phyloP scores from a whole-genome alignment of 2,113 vertebrate genomes.

The Rhinichthys klamathensis region DNA sequence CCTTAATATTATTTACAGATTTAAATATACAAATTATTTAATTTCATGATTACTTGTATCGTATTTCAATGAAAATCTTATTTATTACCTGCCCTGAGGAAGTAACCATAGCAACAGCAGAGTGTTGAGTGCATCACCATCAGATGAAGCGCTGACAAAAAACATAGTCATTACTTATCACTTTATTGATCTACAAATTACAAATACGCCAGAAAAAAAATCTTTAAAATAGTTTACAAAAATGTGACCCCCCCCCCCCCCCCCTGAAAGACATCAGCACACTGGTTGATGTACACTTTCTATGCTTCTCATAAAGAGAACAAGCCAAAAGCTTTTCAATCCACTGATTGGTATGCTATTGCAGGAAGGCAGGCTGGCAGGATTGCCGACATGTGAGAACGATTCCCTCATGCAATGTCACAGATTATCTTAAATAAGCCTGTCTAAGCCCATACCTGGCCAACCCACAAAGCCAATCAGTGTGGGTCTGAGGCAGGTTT shows the following conservation, averaged over 20 bases:
- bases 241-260: background rate
- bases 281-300: background rate
- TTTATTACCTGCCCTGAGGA: background rate
- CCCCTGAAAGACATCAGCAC: background rate
- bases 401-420: slow-evolving; percentile 33
- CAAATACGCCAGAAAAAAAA: too few relatives aligned
- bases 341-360: slow-evolving; percentile 31
- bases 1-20: background rate
- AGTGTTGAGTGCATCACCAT: background rate
- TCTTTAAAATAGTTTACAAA: background rate
- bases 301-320: slow-evolving; percentile 4
- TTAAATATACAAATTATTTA: background rate
- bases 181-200: background rate
- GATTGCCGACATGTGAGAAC: slow-evolving; percentile 1
- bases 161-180: background rate
- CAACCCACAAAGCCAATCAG: slow-evolving; percentile 45
- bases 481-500: background rate
- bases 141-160: background rate
- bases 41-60: background rate
- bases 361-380: background rate
- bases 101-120: background rate
- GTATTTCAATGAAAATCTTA: background rate
- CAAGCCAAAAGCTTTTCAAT: slow-evolving; percentile 28
- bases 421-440: slow-evolving; percentile 45
- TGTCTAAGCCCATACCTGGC: slow-evolving; percentile 49